These are phyloP conservation scores for Litoditis marina DNA, from an alignment of 2,888 invertebrate species.

Conservation along the genomic window DNA sequence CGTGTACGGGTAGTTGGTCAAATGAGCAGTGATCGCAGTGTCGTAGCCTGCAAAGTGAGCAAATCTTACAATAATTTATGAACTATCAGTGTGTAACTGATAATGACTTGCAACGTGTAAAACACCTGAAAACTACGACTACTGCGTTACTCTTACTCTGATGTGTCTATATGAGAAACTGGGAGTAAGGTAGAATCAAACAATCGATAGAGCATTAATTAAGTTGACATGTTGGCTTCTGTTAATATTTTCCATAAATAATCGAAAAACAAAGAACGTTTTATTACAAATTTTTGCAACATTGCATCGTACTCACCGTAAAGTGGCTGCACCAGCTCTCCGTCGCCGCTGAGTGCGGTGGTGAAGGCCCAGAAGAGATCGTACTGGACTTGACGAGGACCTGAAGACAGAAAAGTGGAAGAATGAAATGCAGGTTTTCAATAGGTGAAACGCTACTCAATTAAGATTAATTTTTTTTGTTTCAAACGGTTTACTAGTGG, in stretches of 20 bases:
- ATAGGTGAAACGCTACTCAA: not conserved
- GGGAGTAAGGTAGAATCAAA: too few species aligned
- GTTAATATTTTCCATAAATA: too few species aligned
- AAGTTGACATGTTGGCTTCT: too few species aligned
- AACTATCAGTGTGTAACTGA: too few species aligned
- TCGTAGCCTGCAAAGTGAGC: not conserved
- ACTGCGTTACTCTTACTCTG: too few species aligned
- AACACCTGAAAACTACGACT: too few species aligned
- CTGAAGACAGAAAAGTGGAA: constrained; percentile 1
- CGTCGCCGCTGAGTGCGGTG: constrained; percentile 21
- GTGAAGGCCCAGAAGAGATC: constrained; percentile 38
- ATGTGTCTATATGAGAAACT: too few species aligned
- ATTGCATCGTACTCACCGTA: constrained; percentile 20
- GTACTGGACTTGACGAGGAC: constrained; percentile 18
- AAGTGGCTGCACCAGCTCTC: constrained; percentile 27
- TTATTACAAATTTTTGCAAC: too few species aligned
- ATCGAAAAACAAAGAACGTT: too few species aligned
- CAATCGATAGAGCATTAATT: not conserved
- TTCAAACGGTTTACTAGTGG: not conserved
- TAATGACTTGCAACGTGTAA: too few species aligned
- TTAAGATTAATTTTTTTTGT: not conserved
- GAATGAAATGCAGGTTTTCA: not conserved
- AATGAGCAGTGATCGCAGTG: constrained; percentile 1
- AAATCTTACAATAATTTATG: too few species aligned
- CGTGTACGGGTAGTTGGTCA: constrained; percentile 28